phyloP scores from a whole-genome alignment of 2,888 invertebrate species.

The Catocala nupta region DNA sequence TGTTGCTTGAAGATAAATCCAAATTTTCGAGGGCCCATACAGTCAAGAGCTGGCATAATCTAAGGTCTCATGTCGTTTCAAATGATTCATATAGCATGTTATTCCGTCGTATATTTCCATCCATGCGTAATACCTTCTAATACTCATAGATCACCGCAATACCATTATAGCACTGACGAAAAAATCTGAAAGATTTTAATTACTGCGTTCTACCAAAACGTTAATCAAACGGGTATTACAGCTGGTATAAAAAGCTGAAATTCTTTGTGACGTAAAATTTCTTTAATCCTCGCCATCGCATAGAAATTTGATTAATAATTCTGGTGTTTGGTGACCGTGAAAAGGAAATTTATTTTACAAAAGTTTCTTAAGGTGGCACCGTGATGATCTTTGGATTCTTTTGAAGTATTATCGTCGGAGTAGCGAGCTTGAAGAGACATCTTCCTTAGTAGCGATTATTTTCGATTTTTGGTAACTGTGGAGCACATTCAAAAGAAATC shows the following conservation, averaged over 20 bases:
- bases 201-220: slow-evolving; percentile 34
- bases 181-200: slow-evolving; percentile 42
- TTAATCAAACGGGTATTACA: slow-evolving; percentile 45
- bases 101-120: too few species aligned
- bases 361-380: slow-evolving; percentile 16
- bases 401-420: background rate
- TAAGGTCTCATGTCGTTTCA: too few species aligned
- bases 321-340: slow-evolving; percentile 46
- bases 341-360: slow-evolving; percentile 33
- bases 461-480: too few species aligned
- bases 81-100: too few species aligned
- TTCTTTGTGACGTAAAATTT: slow-evolving; percentile 37
- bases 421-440: too few species aligned
- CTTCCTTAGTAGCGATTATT: too few species aligned
- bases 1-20: too few species aligned
- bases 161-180: slow-evolving; percentile 8
- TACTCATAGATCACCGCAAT: slow-evolving; percentile 4
- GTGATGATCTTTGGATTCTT: background rate
- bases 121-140: too few species aligned
- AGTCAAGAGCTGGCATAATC: too few species aligned
- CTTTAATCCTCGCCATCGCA: slow-evolving; percentile 42
- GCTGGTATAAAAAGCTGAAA: slow-evolving; percentile 39
- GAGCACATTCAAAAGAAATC: too few species aligned
- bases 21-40: too few species aligned
- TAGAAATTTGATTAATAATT: slow-evolving; percentile 56